Evolutionary conservation across 2,888 invertebrate species (phyloP), one percentile per base, ranked within the genome.

Genomic region (Schrankia costaestrigalis): DNA sequence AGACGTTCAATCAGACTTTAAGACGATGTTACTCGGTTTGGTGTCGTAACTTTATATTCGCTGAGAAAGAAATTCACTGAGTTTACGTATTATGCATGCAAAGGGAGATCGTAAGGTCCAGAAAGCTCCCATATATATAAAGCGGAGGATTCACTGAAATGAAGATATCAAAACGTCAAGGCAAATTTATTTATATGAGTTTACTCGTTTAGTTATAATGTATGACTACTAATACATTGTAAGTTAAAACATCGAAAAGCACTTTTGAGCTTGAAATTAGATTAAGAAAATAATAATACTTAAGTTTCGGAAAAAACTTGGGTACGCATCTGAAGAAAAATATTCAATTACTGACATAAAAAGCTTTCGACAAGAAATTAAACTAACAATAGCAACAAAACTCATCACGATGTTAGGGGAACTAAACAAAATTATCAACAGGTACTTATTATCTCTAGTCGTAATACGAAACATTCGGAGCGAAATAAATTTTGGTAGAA

Each of bases 1-100:
- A 65, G 65, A 53, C 71, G 63, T 66, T 76, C 72, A 70, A 74
- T 74, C 71, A 74, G 69, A 70, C 64, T 72, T 65, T 67, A 68
- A 65, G 65, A 59, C 64, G 43, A 35, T 60, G 62, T 59, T 52
- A 59, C 63, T 63, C 44, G 53, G 46, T 60, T 56, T 50, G 49
- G 51, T 56, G 61, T 63, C 63, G 71, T 69, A 71, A 78, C 74
- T 81, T 78, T 77, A 73, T 78, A 78, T 78, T 71, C 68, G 70
- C 72, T 68, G 70, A 72, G 65, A 53, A 73, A 50, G 69, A 65
- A 71, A 69, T 75, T 70, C 68, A 49, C 55, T 39, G 58, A 66
- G 61, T 68, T 71, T 67, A 67, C 68, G 55, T 65, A 79, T 78
- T 77, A 79, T 77, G 73, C 66, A 78, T 76, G 73, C 71, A 68